These are phyloP conservation scores for Passer domesticus DNA, from an alignment of 2,113 vertebrate genomes.

Conservation along the genomic window DNA sequence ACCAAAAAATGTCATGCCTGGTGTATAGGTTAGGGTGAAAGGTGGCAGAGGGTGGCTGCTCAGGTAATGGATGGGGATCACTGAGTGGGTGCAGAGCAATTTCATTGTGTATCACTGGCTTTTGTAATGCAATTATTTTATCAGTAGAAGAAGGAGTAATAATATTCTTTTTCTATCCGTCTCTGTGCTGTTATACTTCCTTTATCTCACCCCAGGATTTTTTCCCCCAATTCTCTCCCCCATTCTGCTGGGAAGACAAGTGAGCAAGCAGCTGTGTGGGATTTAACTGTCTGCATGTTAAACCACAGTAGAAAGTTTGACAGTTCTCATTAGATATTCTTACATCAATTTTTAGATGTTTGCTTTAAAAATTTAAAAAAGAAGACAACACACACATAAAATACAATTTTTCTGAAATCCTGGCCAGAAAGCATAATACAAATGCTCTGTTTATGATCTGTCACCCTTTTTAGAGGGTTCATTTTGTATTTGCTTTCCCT, in stretches of 20 bases:
- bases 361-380: neutral
- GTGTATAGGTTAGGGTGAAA: neutral
- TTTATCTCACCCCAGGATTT: neutral
- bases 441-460: neutral
- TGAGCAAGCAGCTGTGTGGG: neutral
- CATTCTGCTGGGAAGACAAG: neutral
- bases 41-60: neutral
- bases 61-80: neutral
- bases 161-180: neutral
- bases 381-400: rapidly evolving
- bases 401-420: neutral
- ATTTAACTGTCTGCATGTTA: neutral
- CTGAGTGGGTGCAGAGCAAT: neutral
- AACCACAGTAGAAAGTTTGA: neutral
- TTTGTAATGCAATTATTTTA: neutral
- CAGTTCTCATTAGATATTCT: neutral
- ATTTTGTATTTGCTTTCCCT: neutral
- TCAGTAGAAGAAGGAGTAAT: neutral
- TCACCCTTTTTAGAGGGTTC: neutral
- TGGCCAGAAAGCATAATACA: neutral
- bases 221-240: neutral
- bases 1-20: neutral
- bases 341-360: neutral
- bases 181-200: neutral
- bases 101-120: neutral